Percentiles rank a stretch among this genome's conserved stretches.
Evolutionary conservation across 2,888 invertebrate species (phyloP).

Genomic region (Rhorus exstirpatorius): DNA sequence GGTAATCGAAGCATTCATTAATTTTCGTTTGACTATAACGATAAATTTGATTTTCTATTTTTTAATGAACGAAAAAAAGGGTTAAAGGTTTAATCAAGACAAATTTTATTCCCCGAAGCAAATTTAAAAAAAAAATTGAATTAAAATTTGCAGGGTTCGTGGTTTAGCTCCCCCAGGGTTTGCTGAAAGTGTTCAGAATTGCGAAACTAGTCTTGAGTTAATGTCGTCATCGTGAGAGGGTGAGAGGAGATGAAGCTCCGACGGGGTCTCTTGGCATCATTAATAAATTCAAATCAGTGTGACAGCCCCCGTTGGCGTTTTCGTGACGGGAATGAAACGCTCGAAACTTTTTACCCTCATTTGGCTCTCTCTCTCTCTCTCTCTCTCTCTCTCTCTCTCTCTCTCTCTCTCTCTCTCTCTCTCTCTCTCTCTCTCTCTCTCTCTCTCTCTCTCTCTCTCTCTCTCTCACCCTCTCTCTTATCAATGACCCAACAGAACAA

Average conservation of each 20-base stretch:
- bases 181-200: constrained; percentile 36
- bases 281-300: constrained; percentile 64
- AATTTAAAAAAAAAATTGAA: background rate
- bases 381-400: background rate
- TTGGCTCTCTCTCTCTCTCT: background rate
- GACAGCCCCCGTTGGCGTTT: constrained; percentile 37
- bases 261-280: constrained; percentile 27
- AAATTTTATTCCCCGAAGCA: constrained; percentile 5
- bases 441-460: no score
- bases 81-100: constrained; percentile 18
- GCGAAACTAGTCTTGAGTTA: constrained; percentile 54
- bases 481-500: background rate
- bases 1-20: background rate
- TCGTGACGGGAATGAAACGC: constrained; percentile 43
- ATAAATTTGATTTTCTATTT: background rate
- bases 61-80: background rate
- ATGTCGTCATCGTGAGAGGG: constrained; percentile 25
- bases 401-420: background rate
- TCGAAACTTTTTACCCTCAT: constrained; percentile 31
- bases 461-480: background rate
- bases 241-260: constrained; percentile 22
- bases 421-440: no score
- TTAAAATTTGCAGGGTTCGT: constrained; percentile 19
- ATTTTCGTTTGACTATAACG: background rate
- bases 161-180: constrained; percentile 19